Conservation (phyloP, 2,888 invertebrate genomes). For the Lasioglossum oenotherae region DNA sequence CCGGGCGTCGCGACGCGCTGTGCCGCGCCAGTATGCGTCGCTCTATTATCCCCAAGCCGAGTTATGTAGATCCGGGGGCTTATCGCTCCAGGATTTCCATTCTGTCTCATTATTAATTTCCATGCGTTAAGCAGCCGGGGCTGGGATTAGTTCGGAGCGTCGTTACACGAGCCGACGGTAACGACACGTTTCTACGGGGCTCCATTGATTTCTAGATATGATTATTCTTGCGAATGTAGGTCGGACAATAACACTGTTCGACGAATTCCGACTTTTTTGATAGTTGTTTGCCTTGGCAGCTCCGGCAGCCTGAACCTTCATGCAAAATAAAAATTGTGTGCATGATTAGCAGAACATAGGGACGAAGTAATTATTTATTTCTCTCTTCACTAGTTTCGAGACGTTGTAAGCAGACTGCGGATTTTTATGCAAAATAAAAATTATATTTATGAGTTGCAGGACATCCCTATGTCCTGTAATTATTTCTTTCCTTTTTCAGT, state of each 20-base stretch:
- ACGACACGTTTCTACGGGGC: conserved; percentile 45
- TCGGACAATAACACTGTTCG: not conserved
- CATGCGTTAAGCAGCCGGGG: conserved; percentile 69
- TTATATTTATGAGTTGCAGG: too few relatives aligned
- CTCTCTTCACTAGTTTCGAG: too few relatives aligned
- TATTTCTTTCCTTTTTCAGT: too few relatives aligned
- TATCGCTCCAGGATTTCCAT: conserved; percentile 72
- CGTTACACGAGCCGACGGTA: conserved; percentile 60
- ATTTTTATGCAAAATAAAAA: too few relatives aligned
- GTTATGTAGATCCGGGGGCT: conserved; percentile 69
- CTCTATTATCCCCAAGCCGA: conserved; percentile 63
- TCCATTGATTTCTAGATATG: conserved; percentile 61
- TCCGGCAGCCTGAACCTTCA: too few relatives aligned
- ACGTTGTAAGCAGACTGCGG: too few relatives aligned
- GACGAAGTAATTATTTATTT: too few relatives aligned
- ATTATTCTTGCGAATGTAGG: conserved; percentile 46
- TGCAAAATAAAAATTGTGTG: too few relatives aligned
- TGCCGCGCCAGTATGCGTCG: conserved; percentile 36
- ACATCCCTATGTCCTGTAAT: too few relatives aligned
- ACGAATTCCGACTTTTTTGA: not conserved
- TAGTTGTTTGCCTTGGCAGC: too few relatives aligned
- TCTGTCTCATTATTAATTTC: conserved; percentile 74
- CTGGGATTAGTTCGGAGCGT: conserved; percentile 63
- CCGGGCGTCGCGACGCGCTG: conserved; percentile 24
- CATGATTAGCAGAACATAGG: too few relatives aligned